These are phyloP conservation scores for Xiphophorus hellerii DNA, from an alignment of 2,113 vertebrate genomes.

Conservation along the genomic window DNA sequence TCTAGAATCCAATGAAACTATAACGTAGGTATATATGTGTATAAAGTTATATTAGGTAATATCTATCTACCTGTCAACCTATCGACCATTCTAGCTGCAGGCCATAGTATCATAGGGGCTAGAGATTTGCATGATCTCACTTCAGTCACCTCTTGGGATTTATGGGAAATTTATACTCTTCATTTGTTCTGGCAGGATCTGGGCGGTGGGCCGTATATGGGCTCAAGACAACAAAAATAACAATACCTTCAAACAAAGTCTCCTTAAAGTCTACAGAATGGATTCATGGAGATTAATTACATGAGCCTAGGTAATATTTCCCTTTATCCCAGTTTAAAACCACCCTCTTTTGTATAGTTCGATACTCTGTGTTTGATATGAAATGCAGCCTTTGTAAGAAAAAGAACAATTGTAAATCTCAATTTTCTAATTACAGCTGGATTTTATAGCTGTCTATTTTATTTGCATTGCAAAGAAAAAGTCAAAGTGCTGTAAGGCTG, in stretches of 20 bases:
- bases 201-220: no score
- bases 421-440: no score
- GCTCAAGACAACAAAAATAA: no score
- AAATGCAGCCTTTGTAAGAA: no score
- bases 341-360: no score
- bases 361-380: no score
- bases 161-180: slow-evolving; percentile 29
- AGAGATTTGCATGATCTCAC: slow-evolving; percentile 37
- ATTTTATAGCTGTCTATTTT: background rate
- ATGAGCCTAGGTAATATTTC: background rate
- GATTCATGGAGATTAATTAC: background rate
- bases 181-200: slow-evolving; percentile 12
- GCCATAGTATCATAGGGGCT: slow-evolving; percentile 2
- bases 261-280: background rate
- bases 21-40: no score
- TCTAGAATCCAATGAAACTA: no score
- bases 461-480: background rate
- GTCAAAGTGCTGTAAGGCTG: background rate
- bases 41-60: background rate
- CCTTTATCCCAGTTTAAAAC: background rate
- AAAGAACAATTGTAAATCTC: no score
- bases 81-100: background rate
- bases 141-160: slow-evolving; percentile 24
- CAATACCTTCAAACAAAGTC: background rate
- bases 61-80: no score